These are phyloP conservation scores for Dipodomys merriami DNA, from an alignment of 2,113 vertebrate species.

Conservation along the genomic window DNA sequence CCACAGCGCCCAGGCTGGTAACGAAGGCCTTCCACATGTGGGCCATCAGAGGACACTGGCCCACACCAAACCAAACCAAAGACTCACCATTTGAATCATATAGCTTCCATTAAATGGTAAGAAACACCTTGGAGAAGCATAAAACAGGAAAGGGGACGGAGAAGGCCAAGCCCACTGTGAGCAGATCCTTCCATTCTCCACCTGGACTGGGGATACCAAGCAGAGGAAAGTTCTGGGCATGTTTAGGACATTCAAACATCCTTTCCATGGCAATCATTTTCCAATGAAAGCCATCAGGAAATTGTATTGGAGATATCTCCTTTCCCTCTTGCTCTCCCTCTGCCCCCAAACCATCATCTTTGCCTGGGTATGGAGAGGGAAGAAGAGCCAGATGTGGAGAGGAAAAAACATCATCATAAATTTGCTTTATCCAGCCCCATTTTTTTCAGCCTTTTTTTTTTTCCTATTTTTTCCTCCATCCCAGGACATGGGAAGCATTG, in stretches of 20 bases:
- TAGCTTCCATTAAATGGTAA: neutral
- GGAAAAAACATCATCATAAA: neutral
- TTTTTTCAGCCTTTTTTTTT: neutral
- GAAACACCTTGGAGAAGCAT: neutral
- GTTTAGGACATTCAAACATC: neutral
- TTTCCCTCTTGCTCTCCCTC: neutral
- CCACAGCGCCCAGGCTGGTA: too few relatives aligned
- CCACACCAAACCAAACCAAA: neutral
- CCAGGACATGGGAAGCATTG: fast-evolving
- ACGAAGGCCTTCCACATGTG: neutral
- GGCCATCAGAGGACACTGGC: neutral
- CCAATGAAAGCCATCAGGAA: neutral
- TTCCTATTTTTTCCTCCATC: neutral
- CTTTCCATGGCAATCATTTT: neutral
- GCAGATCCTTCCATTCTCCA: neutral
- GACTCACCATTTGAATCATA: neutral
- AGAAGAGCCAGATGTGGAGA: too few relatives aligned
- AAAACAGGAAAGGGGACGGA: neutral
- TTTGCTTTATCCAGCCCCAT: fast-evolving
- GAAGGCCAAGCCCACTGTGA: neutral
- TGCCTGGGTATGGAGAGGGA: neutral
- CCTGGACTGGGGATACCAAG: neutral
- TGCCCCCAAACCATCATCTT: neutral
- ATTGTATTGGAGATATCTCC: neutral
- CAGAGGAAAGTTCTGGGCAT: neutral